phyloP scores from a whole-genome alignment of 53 echinoderm and acorn worm genomes.

The Luidia sarsii region DNA sequence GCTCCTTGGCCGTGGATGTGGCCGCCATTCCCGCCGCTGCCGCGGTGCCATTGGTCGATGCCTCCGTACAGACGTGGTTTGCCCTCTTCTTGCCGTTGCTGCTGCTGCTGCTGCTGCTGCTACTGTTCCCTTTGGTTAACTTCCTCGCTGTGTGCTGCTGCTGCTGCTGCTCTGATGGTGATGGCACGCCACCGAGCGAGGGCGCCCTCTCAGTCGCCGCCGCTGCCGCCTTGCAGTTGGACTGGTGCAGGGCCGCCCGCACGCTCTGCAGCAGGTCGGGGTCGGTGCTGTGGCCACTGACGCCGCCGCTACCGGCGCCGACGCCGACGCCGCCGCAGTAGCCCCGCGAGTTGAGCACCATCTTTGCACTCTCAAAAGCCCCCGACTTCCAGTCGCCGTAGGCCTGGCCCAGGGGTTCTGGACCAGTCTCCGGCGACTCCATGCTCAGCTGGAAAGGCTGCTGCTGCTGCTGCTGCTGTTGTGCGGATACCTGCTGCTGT shows the following conservation, averaged over 20 bases:
- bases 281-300: slow-evolving; percentile 74
- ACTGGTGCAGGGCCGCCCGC: slow-evolving; percentile 78
- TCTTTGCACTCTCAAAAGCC: slow-evolving; percentile 96
- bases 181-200: slow-evolving; percentile 22
- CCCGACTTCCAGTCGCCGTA: slow-evolving; percentile 86
- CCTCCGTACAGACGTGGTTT: slow-evolving; percentile 52
- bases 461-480: slow-evolving; percentile 54
- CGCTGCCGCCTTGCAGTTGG: slow-evolving; percentile 74
- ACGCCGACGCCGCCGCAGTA: slow-evolving; percentile 65
- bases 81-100: slow-evolving; percentile 59
- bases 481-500: slow-evolving; percentile 32
- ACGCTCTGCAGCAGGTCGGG: slow-evolving; percentile 95
- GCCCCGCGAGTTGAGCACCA: slow-evolving; percentile 76
- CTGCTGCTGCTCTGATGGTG: slow-evolving; percentile 43
- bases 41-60: slow-evolving; percentile 55
- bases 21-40: slow-evolving; percentile 40
- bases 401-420: slow-evolving; percentile 40
- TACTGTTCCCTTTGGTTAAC: too few relatives aligned
- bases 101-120: slow-evolving; percentile 45
- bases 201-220: slow-evolving; percentile 46
- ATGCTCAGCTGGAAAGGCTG: slow-evolving; percentile 67
- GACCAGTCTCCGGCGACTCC: slow-evolving; percentile 26
- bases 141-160: slow-evolving; percentile 64
- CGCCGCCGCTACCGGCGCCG: slow-evolving; percentile 65
- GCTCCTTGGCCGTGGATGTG: slow-evolving; percentile 28